Evolutionary conservation across 92 coral and sea anemone species (phyloP).

Genomic region (Scolanthus callimorphus): DNA sequence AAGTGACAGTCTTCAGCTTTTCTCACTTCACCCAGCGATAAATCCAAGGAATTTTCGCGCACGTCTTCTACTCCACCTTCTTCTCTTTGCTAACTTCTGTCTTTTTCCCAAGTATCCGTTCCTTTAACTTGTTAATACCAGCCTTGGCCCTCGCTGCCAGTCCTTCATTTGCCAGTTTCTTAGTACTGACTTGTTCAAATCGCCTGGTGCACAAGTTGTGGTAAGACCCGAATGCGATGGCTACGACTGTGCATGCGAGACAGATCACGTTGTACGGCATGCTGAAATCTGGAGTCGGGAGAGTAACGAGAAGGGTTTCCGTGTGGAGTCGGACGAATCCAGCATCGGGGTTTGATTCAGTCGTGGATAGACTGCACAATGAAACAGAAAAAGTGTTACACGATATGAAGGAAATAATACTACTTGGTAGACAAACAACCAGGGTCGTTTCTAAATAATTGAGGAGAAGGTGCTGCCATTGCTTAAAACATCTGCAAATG

Average conservation of each 20-base stretch:
- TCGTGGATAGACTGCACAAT: too few relatives aligned
- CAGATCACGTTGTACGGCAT: constrained; percentile 99
- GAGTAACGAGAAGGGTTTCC: constrained; percentile 71
- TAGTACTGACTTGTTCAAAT: constrained; percentile 74
- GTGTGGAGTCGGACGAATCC: constrained; percentile 81
- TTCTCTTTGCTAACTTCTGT: too few relatives aligned
- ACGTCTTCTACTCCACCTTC: too few relatives aligned
- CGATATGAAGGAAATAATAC: too few relatives aligned
- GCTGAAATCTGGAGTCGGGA: constrained; percentile 98
- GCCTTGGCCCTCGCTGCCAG: constrained; percentile 44
- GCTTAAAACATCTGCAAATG: too few relatives aligned
- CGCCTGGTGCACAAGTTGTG: constrained; percentile 89
- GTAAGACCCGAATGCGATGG: constrained; percentile 94
- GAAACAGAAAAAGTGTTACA: too few relatives aligned
- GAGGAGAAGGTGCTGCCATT: too few relatives aligned
- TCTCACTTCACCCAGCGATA: too few relatives aligned
- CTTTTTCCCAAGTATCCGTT: constrained; percentile 45
- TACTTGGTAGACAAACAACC: too few relatives aligned
- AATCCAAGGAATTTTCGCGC: too few relatives aligned
- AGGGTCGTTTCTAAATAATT: too few relatives aligned
- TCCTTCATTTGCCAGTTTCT: constrained; percentile 30
- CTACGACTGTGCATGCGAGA: constrained; percentile 90
- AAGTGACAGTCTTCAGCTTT: too few relatives aligned
- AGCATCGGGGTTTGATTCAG: neutral
- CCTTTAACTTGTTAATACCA: constrained; percentile 34